Conservation (phyloP, 2,888 invertebrate species). For the Leucania comma region DNA sequence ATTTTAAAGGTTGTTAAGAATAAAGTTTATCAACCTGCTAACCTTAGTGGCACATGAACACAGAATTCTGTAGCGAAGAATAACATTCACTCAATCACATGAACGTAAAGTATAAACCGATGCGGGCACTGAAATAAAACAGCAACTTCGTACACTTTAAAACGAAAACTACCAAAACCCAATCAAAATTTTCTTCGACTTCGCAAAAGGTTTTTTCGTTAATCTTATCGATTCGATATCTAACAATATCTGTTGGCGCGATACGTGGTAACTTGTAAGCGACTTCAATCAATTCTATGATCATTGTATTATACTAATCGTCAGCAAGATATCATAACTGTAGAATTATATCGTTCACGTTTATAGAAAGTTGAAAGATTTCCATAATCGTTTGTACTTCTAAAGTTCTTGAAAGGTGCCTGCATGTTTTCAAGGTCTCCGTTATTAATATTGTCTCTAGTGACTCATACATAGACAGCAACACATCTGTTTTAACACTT, state of each 20-base stretch:
- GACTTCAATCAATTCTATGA: slow-evolving; percentile 59
- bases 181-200: slow-evolving; percentile 47
- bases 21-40: slow-evolving; percentile 19
- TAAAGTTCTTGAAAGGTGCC: slow-evolving; percentile 28
- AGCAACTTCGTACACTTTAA: slow-evolving; percentile 17
- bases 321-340: slow-evolving; percentile 39
- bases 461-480: slow-evolving; percentile 32
- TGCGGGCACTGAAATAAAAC: slow-evolving; percentile 8
- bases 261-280: slow-evolving; percentile 38
- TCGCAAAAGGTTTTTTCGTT: slow-evolving; percentile 52
- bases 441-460: slow-evolving; percentile 36
- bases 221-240: slow-evolving; percentile 70
- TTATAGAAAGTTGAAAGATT: slow-evolving; percentile 47
- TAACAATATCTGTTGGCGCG: slow-evolving; percentile 52
- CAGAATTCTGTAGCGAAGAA: slow-evolving; percentile 9
- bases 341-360: slow-evolving; percentile 28
- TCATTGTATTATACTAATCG: slow-evolving; percentile 62
- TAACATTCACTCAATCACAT: background rate
- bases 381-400: slow-evolving; percentile 30
- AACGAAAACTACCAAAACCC: slow-evolving; percentile 31
- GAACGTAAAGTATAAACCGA: slow-evolving; percentile 6
- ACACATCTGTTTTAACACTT: slow-evolving; percentile 48
- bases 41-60: slow-evolving; percentile 41
- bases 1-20: slow-evolving; percentile 6
- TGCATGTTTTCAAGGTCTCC: slow-evolving; percentile 25